Percentiles rank a stretch among this genome's conserved stretches.
Conservation (phyloP, 2,113 vertebrate genomes). For the Daubentonia madagascariensis region DNA sequence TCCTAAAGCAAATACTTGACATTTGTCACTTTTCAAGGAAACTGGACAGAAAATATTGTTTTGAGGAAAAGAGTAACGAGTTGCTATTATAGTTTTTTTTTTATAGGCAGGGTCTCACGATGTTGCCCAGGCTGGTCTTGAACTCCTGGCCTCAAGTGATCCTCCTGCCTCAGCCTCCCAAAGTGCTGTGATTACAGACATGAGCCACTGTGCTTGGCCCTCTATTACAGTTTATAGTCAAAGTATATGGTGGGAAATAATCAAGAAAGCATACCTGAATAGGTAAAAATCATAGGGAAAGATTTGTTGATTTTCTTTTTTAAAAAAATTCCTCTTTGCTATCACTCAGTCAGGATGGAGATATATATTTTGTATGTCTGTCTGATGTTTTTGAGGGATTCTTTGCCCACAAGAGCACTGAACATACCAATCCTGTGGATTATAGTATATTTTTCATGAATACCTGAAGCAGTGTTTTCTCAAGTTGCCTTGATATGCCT, state of each 20-base stretch:
- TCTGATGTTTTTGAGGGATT: neutral
- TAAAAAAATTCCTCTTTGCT: neutral
- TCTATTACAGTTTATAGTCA: neutral
- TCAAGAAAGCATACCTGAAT: neutral
- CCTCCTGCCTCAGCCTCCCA: no score
- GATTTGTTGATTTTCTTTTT: neutral
- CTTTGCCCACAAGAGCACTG: neutral
- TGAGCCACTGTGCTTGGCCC: no score
- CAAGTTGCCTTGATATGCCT: neutral
- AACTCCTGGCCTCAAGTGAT: no score
- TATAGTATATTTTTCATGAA: neutral
- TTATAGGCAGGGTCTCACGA: no score
- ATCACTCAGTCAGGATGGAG: neutral
- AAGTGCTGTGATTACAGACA: no score
- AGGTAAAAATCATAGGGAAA: neutral
- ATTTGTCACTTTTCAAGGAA: constrained; percentile 26
- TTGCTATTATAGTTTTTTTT: neutral
- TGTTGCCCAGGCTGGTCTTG: no score
- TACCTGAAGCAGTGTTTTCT: neutral
- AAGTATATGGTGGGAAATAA: neutral
- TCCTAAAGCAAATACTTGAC: neutral
- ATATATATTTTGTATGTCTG: neutral
- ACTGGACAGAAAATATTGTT: neutral
- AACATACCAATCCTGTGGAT: neutral
- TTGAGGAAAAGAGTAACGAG: neutral